These are phyloP conservation scores for Meiosimyza decipiens DNA, from an alignment of 2,888 invertebrate species.

Conservation along the genomic window DNA sequence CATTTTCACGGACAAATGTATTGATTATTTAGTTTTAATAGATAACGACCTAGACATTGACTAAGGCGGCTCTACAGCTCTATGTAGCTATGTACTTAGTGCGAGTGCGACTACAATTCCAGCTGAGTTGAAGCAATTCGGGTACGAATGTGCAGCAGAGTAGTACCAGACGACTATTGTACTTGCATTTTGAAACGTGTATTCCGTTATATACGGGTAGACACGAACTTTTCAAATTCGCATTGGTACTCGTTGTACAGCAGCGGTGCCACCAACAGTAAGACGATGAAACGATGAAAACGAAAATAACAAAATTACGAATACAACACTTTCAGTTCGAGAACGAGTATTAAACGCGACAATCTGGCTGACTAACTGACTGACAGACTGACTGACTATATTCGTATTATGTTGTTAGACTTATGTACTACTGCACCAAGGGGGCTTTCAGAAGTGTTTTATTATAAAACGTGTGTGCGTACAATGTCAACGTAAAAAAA, in stretches of 20 bases:
- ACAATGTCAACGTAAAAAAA: constrained; percentile 50
- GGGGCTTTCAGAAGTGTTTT: not conserved
- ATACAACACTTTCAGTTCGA: constrained; percentile 15
- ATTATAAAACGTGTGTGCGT: constrained; percentile 11
- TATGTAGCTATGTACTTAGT: not conserved
- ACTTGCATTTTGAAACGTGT: constrained; percentile 30
- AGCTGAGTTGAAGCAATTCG: not conserved
- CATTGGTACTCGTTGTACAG: not conserved
- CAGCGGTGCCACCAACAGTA: not conserved
- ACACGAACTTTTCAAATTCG: not conserved
- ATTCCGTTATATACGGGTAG: constrained; percentile 28
- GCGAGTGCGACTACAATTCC: not conserved
- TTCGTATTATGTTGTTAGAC: not conserved
- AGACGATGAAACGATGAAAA: not conserved
- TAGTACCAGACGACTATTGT: not conserved
- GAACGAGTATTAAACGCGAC: constrained; percentile 29
- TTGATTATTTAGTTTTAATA: constrained; percentile 37
- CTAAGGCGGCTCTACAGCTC: constrained; percentile 29
- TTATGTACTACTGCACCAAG: not conserved
- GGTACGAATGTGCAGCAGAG: not conserved
- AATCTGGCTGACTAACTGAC: constrained; percentile 23
- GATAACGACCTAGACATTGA: constrained; percentile 43
- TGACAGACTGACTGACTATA: not conserved
- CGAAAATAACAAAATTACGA: constrained; percentile 16
- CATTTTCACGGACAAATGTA: constrained; percentile 36